Evolutionary conservation across 2,888 invertebrate species (phyloP).

Genomic region (Myathropa florea): DNA sequence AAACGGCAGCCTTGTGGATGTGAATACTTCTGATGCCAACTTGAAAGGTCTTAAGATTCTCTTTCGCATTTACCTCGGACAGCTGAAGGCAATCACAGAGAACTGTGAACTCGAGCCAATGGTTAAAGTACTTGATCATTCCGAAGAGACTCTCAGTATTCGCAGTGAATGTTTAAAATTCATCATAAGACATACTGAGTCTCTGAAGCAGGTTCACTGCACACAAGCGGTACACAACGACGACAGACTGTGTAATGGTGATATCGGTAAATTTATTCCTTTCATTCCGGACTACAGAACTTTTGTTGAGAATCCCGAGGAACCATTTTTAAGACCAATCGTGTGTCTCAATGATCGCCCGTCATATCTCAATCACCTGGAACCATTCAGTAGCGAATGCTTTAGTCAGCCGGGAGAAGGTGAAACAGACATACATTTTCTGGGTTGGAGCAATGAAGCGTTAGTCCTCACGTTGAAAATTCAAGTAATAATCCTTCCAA

Average conservation of each 20-base stretch:
- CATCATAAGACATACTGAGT: slow-evolving; percentile 73
- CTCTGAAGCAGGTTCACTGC: slow-evolving; percentile 54
- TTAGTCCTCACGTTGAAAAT: slow-evolving; percentile 77
- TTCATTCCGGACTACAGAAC: slow-evolving; percentile 78
- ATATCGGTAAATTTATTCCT: slow-evolving; percentile 74
- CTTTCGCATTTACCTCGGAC: slow-evolving; percentile 84
- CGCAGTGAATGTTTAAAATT: slow-evolving; percentile 78
- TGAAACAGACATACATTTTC: slow-evolving; percentile 76
- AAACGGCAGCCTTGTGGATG: slow-evolving; percentile 56
- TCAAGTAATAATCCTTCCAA: slow-evolving; percentile 72
- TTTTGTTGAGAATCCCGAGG: slow-evolving; percentile 74
- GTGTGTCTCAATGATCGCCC: slow-evolving; percentile 78
- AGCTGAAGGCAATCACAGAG: slow-evolving; percentile 78
- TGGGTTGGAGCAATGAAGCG: slow-evolving; percentile 78
- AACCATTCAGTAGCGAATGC: slow-evolving; percentile 77
- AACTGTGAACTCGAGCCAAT: slow-evolving; percentile 43
- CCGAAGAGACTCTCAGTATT: slow-evolving; percentile 75
- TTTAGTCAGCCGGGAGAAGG: slow-evolving; percentile 78
- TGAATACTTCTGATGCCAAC: slow-evolving; percentile 74
- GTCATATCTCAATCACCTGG: slow-evolving; percentile 78
- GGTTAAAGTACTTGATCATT: slow-evolving; percentile 33
- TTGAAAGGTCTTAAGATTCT: slow-evolving; percentile 83
- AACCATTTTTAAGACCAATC: slow-evolving; percentile 76
- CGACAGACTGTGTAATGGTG: slow-evolving; percentile 53
- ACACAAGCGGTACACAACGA: slow-evolving; percentile 57